These are phyloP conservation scores for Phalloptychus januarius DNA, from an alignment of 2,797 vertebrate genomes.

Conservation along the genomic window DNA sequence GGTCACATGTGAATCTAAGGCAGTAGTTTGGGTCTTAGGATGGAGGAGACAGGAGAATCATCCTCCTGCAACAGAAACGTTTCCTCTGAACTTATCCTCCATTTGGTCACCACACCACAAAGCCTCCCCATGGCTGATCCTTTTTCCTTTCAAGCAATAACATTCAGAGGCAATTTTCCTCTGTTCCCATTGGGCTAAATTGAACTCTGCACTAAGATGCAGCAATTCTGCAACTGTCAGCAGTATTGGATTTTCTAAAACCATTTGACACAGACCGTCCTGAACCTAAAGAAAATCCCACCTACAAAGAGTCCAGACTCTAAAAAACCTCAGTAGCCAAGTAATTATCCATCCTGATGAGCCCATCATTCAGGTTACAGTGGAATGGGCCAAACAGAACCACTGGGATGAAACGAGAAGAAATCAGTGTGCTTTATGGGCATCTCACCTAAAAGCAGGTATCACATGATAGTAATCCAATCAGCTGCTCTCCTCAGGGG, in stretches of 20 bases:
- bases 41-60: conserved; percentile 1
- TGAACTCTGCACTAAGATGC: conserved; percentile 54
- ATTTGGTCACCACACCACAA: conserved; percentile 31
- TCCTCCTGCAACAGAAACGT: conserved; percentile 21
- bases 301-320: not conserved
- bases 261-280: conserved; percentile 1
- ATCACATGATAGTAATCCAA: conserved; percentile 52
- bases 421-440: conserved; percentile 50
- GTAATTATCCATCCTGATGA: not conserved
- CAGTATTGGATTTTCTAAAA: conserved; percentile 47
- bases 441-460: conserved; percentile 32
- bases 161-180: conserved; percentile 58
- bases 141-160: conserved; percentile 55
- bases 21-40: conserved; percentile 1
- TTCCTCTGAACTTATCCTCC: conserved; percentile 39
- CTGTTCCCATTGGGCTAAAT: conserved; percentile 48
- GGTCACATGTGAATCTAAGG: not conserved
- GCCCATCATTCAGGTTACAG: conserved; percentile 26
- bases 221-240: conserved; percentile 34
- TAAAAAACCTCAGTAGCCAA: not conserved
- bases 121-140: conserved; percentile 47
- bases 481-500: conserved; percentile 32
- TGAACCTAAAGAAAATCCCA: not conserved
- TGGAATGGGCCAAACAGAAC: conserved; percentile 32
- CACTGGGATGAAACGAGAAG: conserved; percentile 28